A percentile compares a stretch with the other conserved stretches of the same genome.
Conservation (phyloP, 2,888 invertebrate species). For the Epinotia nisella region DNA sequence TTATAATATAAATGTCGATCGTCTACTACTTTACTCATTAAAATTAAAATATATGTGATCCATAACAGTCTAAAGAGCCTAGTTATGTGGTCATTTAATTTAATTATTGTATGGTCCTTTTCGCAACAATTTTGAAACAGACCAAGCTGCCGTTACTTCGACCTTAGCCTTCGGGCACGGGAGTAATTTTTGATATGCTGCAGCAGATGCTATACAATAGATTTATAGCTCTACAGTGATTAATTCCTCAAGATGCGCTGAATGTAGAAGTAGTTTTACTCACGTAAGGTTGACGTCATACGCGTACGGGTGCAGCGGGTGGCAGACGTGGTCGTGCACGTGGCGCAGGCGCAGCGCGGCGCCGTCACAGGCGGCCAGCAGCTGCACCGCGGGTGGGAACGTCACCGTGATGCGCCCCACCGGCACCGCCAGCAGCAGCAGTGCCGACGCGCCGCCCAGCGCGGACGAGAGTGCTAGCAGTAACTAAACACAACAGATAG, state of each 20-base stretch:
- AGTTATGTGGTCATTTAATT: too few species aligned
- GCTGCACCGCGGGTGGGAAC: conserved; percentile 86
- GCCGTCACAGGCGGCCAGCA: conserved; percentile 83
- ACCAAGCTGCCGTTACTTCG: too few species aligned
- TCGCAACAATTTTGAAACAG: too few species aligned
- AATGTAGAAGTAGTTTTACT: conserved; percentile 50
- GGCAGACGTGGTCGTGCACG: conserved; percentile 80
- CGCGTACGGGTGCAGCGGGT: conserved; percentile 74
- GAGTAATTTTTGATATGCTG: too few species aligned
- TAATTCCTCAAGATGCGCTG: not conserved
- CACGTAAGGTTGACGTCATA: conserved; percentile 79
- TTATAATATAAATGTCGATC: too few species aligned
- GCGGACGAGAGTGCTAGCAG: conserved; percentile 88
- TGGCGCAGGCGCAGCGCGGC: conserved; percentile 67
- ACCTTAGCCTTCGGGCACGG: too few species aligned
- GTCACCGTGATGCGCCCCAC: conserved; percentile 88
- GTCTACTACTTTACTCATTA: too few species aligned
- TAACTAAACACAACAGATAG: conserved; percentile 73
- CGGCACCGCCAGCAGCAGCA: conserved; percentile 88
- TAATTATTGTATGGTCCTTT: too few species aligned
- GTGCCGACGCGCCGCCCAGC: conserved; percentile 87
- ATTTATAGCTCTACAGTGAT: too few species aligned
- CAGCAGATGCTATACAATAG: too few species aligned
- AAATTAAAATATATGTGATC: too few species aligned
- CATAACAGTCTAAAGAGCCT: too few species aligned